A percentile compares a stretch with the other conserved stretches of the same genome.
Evolutionary conservation across 1,140 invertebrate genomes (phyloP).

Genomic region (Temnothorax curvispinosus): DNA sequence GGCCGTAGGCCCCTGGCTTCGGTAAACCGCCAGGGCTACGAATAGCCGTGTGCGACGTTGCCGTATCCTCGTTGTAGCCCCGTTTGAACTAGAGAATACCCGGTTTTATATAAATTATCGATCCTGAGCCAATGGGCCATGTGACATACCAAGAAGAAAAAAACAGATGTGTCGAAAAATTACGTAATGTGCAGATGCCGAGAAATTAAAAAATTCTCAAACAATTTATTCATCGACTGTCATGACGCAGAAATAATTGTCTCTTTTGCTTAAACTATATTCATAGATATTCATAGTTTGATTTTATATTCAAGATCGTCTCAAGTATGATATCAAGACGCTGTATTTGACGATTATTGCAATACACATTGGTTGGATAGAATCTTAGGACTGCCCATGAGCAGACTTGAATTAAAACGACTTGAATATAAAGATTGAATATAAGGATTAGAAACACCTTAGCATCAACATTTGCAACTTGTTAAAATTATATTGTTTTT

Average conservation of each 20-base stretch:
- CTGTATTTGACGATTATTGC: neutral
- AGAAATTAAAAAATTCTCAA: neutral
- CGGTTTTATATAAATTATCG: constrained; percentile 66
- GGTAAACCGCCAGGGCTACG: constrained; percentile 56
- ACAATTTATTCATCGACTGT: neutral
- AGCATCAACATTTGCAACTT: neutral
- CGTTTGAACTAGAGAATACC: constrained; percentile 50
- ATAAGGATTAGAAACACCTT: neutral
- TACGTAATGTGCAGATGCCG: neutral
- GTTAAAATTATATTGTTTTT: neutral
- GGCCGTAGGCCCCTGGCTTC: constrained; percentile 72
- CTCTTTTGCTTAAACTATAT: neutral
- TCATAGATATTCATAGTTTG: neutral
- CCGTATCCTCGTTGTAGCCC: constrained; percentile 66
- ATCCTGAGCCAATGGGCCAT: neutral
- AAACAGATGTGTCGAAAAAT: neutral
- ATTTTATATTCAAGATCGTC: neutral
- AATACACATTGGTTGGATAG: too few relatives aligned
- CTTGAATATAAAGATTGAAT: neutral
- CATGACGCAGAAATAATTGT: neutral
- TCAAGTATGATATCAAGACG: neutral
- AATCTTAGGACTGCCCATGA: neutral
- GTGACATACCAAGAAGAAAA: neutral
- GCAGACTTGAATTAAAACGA: neutral
- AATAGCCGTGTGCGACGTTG: constrained; percentile 66